phyloP scores from a whole-genome alignment of 2,888 invertebrate genomes.

The Xylota segnis region DNA sequence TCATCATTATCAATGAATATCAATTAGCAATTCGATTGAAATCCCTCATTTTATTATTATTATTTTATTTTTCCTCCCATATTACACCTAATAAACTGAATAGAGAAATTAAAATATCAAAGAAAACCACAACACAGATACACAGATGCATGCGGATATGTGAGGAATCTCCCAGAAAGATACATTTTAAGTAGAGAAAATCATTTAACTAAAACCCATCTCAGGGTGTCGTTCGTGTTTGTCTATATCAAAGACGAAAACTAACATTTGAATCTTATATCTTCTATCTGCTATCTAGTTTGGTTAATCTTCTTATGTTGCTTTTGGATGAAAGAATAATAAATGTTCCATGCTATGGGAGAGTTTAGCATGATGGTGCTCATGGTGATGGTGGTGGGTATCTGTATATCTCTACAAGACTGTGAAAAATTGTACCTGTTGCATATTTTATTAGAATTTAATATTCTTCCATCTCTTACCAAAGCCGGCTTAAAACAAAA shows the following conservation, averaged over 20 bases:
- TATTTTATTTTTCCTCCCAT: constrained; percentile 33
- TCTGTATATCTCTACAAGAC: constrained; percentile 5
- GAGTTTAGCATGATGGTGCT: constrained; percentile 10
- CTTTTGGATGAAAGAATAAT: not conserved
- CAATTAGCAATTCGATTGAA: constrained; percentile 61
- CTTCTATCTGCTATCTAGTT: constrained; percentile 24
- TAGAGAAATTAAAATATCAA: constrained; percentile 20
- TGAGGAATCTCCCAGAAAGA: not conserved
- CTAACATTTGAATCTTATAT: constrained; percentile 22
- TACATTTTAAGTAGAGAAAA: constrained; percentile 30
- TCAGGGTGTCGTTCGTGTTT: not conserved
- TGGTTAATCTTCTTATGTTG: constrained; percentile 45
- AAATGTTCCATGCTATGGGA: constrained; percentile 28
- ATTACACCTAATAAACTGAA: constrained; percentile 43
- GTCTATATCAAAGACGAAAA: not conserved
- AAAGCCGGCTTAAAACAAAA: not conserved
- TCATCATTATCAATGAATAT: constrained; percentile 66
- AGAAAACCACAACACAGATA: constrained; percentile 1
- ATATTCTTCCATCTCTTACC: not conserved
- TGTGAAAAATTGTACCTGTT: constrained; percentile 49
- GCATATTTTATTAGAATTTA: constrained; percentile 61
- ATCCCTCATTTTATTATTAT: constrained; percentile 43
- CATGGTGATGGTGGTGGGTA: constrained; percentile 28
- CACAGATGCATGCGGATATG: not conserved
- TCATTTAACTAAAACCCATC: not conserved